Base-by-base conservation (phyloP, 2,113 vertebrate species). In the Nestor notabilis region DNA sequence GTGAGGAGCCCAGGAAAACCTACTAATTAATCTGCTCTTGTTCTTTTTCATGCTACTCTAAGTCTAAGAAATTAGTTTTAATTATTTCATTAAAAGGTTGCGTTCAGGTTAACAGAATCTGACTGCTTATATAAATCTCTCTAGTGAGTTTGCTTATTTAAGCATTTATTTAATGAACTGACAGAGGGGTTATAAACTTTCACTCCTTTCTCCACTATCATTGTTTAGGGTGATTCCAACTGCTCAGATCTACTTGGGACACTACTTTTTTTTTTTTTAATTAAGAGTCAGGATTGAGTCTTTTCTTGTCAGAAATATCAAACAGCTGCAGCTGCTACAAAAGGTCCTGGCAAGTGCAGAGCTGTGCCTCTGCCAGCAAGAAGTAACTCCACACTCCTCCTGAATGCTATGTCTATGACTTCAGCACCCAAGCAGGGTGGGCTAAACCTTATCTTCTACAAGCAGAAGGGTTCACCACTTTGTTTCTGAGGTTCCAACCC, bases 31-130 rank as follows among this genome's bases (percentile, higher is more conserved):
- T 96, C 93, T 94, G 91, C 79, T 97, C 95, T 96, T 97, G 92
- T 89, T 95, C 95, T 90, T 84, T 95, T 95, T 96, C 90, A 97
- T 94, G 96, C 83, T 94, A 65, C 49, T 96, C 70, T 89, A 97
- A 95, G 91, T 83, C 87, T 94, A 88, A 96, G 87, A 97, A 89
- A 97, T 95, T 90, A 95, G 71, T 87, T 95, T 95, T 97, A 94
- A 98, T 69, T 96, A 95, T 96, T 98, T 96, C 74, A 89, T 96
- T 97, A 97, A 94, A 98, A 98, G 96, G 90, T 87, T 97, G 84
- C n/a, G 77, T 87, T 90, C 96, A 95, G 91, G 93, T 95, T 97
- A 98, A 96, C 81, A 94, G 96, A 97, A 72, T 86, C 94, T 68
- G 87, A 97, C 83, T 75, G 84, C 89, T 97, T 96, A 91, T 56